These are phyloP conservation scores for Sebastes aleutianus DNA, from an alignment of 2,797 vertebrate species.

Conservation along the genomic window DNA sequence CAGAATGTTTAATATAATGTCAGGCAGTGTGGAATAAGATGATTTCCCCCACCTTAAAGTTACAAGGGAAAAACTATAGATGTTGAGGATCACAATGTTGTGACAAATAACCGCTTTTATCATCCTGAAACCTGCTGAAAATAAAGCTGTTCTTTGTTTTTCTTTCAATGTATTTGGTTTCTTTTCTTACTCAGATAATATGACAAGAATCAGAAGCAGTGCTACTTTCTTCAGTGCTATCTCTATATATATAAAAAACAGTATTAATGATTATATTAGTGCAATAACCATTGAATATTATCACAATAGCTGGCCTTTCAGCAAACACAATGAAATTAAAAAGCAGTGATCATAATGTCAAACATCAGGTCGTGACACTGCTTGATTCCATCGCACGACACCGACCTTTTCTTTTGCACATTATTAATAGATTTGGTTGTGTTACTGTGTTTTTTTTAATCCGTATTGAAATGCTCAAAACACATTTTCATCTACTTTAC, in stretches of 20 bases:
- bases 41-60: not conserved
- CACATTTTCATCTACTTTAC: not conserved
- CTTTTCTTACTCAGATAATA: not conserved
- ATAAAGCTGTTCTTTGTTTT: not conserved
- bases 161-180: not conserved
- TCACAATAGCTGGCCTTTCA: not conserved
- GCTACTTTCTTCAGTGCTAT: not conserved
- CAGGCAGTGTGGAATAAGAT: not conserved
- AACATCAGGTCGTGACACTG: not conserved
- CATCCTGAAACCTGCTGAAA: not conserved
- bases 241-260: no score
- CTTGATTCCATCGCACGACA: rapidly evolving
- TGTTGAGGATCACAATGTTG: not conserved
- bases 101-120: not conserved
- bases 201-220: not conserved
- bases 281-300: not conserved
- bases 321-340: not conserved
- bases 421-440: not conserved
- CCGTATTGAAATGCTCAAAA: not conserved
- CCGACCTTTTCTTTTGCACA: not conserved
- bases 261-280: not conserved
- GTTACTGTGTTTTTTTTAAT: no score
- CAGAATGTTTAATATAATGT: not conserved
- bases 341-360: not conserved
- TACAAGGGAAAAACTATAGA: not conserved